Conservation (phyloP, 2,888 invertebrate genomes). For the Coleophora deauratella region DNA sequence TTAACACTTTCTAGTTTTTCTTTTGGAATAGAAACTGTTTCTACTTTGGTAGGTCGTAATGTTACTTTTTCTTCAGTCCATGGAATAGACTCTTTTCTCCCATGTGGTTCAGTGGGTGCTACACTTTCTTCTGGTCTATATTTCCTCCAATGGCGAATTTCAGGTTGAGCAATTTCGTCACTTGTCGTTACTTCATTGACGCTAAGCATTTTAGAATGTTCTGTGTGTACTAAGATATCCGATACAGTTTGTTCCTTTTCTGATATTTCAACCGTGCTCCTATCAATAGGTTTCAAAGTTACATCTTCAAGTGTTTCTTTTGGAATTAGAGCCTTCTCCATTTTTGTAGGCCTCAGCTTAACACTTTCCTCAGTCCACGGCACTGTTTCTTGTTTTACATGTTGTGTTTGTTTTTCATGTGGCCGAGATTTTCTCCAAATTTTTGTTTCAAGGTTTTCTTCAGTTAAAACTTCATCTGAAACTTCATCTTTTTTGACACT, state of each 20-base stretch:
- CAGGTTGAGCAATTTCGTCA: slow-evolving; percentile 8
- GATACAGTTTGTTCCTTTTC: slow-evolving; percentile 24
- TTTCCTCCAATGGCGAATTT: slow-evolving; percentile 20
- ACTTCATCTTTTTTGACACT: slow-evolving; percentile 14
- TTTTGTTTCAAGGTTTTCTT: slow-evolving; percentile 5
- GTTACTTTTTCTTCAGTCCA: slow-evolving; percentile 79
- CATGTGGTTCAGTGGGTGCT: slow-evolving; percentile 19
- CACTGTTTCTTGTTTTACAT: slow-evolving; percentile 44
- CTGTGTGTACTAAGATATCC: slow-evolving; percentile 22
- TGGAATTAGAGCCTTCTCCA: slow-evolving; percentile 67
- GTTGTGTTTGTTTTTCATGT: slow-evolving; percentile 23
- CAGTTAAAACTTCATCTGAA: slow-evolving; percentile 10
- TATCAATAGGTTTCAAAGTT: slow-evolving; percentile 45
- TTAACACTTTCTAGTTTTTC: slow-evolving; percentile 64
- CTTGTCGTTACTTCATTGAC: slow-evolving; percentile 14
- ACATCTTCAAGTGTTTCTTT: slow-evolving; percentile 70
- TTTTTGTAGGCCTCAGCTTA: slow-evolving; percentile 75
- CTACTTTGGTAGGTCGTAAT: slow-evolving; percentile 74
- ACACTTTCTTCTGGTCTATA: slow-evolving; percentile 21
- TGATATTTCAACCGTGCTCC: slow-evolving; percentile 46
- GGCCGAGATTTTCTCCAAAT: slow-evolving; percentile 19
- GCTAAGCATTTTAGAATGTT: slow-evolving; percentile 6
- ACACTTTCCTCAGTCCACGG: slow-evolving; percentile 79
- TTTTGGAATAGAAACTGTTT: slow-evolving; percentile 69
- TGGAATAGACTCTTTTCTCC: slow-evolving; percentile 49